phyloP scores from a whole-genome alignment of 2,888 invertebrate genomes.

The Lepidocyrtoides sp. region DNA sequence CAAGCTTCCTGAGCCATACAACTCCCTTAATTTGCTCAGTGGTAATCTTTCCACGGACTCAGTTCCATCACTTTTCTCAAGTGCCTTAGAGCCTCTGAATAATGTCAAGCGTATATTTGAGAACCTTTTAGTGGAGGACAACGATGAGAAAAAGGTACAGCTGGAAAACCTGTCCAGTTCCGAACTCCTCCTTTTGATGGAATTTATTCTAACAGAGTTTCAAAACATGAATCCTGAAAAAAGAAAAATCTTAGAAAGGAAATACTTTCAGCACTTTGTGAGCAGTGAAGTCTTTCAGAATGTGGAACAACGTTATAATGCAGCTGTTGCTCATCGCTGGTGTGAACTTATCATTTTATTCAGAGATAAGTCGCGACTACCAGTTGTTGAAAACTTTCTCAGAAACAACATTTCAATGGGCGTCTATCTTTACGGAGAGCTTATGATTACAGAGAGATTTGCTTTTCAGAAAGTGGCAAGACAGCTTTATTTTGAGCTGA shows the following conservation, averaged over 20 bases:
- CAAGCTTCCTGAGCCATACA: constrained; percentile 57
- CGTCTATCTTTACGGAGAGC: constrained; percentile 87
- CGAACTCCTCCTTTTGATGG: background rate
- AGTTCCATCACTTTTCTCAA: constrained; percentile 17
- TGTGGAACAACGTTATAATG: constrained; percentile 83
- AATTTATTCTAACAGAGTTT: background rate
- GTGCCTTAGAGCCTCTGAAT: background rate
- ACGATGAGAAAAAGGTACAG: too few relatives aligned
- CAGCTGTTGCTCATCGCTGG: constrained; percentile 86
- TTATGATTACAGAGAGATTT: constrained; percentile 86
- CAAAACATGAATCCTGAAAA: background rate
- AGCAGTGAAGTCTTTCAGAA: background rate
- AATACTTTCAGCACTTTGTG: constrained; percentile 11
- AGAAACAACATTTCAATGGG: constrained; percentile 87
- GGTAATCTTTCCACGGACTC: background rate
- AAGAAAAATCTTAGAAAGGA: background rate
- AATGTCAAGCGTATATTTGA: background rate
- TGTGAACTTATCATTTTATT: constrained; percentile 87
- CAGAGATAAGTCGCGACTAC: constrained; percentile 84
- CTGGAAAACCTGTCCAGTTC: background rate
- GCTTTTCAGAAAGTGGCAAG: constrained; percentile 80
- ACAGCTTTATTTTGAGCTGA: constrained; percentile 57
- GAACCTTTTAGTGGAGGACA: background rate
- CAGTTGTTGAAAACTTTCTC: constrained; percentile 86
- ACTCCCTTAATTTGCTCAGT: background rate